A percentile compares a stretch with the other conserved stretches of the same genome.
These are phyloP conservation scores for Macrostomum cliftonense DNA, from an alignment of 2,888 invertebrate genomes.

Conservation along the genomic window DNA sequence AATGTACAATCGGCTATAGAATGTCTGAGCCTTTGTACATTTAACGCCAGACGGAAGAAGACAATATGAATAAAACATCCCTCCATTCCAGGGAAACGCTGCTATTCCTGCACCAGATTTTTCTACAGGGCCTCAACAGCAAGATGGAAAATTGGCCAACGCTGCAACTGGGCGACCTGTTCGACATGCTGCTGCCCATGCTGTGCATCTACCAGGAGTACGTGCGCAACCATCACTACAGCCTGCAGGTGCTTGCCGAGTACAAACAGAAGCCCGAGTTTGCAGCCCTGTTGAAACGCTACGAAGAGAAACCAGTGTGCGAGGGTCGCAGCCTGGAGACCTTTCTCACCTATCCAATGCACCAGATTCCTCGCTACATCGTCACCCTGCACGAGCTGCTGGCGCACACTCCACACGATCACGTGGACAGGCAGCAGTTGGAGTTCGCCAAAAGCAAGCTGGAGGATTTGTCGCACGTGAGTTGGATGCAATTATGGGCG, in stretches of 20 bases:
- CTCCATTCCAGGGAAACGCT: constrained; percentile 53
- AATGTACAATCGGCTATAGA: too few species aligned
- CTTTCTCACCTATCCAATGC: constrained; percentile 79
- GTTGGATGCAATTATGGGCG: too few species aligned
- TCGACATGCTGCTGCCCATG: constrained; percentile 83
- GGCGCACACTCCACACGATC: constrained; percentile 78
- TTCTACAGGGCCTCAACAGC: constrained; percentile 71
- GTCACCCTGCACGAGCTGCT: constrained; percentile 70
- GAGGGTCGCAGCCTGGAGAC: constrained; percentile 67
- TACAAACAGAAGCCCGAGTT: constrained; percentile 67
- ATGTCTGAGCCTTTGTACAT: too few species aligned
- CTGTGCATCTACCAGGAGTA: constrained; percentile 83
- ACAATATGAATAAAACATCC: too few species aligned
- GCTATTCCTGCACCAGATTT: constrained; percentile 75
- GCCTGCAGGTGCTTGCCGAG: constrained; percentile 64
- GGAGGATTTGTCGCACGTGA: constrained; percentile 49
- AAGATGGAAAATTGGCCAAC: constrained; percentile 84
- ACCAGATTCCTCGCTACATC: constrained; percentile 79
- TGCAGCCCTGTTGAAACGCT: constrained; percentile 53
- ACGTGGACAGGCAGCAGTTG: constrained; percentile 69
- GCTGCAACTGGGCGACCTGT: constrained; percentile 73
- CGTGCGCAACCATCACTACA: constrained; percentile 78
- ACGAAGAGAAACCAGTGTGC: constrained; percentile 66
- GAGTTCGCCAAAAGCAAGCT: constrained; percentile 64
- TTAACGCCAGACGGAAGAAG: too few species aligned